Evolutionary conservation across 1,140 invertebrate genomes (phyloP).

Genomic region (Phthorimaea operculella): DNA sequence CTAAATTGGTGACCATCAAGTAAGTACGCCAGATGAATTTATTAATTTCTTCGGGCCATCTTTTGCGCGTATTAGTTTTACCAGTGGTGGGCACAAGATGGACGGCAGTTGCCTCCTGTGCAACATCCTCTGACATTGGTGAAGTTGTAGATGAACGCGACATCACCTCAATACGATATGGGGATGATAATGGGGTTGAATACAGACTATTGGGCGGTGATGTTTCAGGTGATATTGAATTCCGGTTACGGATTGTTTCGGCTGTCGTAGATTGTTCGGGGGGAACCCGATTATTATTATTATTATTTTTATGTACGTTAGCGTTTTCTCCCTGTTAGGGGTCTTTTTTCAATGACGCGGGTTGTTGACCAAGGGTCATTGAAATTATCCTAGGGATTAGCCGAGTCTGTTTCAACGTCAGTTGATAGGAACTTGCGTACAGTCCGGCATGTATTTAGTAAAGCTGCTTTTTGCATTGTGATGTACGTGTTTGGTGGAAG

Average conservation of each 20-base stretch:
- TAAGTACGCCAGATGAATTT: background rate
- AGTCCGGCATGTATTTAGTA: too few relatives aligned
- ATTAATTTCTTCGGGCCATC: background rate
- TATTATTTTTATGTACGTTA: too few relatives aligned
- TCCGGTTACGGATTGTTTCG: background rate
- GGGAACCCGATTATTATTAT: background rate
- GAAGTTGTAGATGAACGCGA: background rate
- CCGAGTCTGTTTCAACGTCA: too few relatives aligned
- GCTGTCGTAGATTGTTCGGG: constrained; percentile 5
- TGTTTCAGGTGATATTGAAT: background rate
- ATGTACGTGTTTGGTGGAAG: too few relatives aligned
- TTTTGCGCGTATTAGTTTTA: background rate
- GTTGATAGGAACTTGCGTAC: too few relatives aligned
- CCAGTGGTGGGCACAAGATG: constrained; percentile 11
- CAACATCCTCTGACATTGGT: constrained; percentile 7
- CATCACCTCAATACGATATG: background rate
- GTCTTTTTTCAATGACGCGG: too few relatives aligned
- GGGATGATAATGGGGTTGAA: background rate
- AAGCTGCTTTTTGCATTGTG: too few relatives aligned
- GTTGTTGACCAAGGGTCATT: too few relatives aligned
- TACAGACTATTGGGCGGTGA: background rate
- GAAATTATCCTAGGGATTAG: too few relatives aligned
- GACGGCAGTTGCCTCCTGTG: constrained; percentile 7
- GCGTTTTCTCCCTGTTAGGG: too few relatives aligned
- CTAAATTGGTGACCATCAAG: background rate